phyloP scores from a whole-genome alignment of 2,113 vertebrate species.

The Meriones unguiculatus region DNA sequence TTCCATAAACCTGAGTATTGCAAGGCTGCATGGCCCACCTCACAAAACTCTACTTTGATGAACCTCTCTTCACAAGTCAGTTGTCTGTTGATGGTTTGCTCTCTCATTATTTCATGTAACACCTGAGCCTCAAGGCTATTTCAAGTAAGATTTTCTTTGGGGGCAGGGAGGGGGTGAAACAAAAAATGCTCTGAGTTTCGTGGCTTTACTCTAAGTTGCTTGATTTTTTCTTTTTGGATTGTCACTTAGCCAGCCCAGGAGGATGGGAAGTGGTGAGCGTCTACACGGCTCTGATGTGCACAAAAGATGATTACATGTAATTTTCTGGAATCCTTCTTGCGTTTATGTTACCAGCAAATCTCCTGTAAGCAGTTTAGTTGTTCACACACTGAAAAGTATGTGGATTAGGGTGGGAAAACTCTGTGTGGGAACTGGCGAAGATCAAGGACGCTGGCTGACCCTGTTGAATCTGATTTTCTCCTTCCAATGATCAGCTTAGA shows the following conservation, averaged over 20 bases:
- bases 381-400: slow-evolving; percentile 78
- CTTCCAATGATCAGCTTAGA: slow-evolving; percentile 59
- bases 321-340: slow-evolving; percentile 68
- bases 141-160: background rate
- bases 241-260: background rate
- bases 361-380: slow-evolving; percentile 78
- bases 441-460: slow-evolving; percentile 25
- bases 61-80: background rate
- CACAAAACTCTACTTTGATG: background rate
- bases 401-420: slow-evolving; percentile 78
- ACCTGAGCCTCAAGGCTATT: background rate
- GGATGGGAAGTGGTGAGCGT: background rate
- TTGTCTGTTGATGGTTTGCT: background rate
- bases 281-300: background rate
- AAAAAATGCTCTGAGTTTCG: background rate
- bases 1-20: background rate
- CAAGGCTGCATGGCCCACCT: background rate
- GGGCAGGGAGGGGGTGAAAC: background rate
- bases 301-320: slow-evolving; percentile 64
- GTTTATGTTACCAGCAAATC: slow-evolving; percentile 78
- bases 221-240: background rate
- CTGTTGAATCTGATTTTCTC: slow-evolving; percentile 59
- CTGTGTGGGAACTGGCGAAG: slow-evolving; percentile 75
- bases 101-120: background rate
- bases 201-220: background rate